Evolutionary conservation across 2,888 invertebrate species (phyloP).

Genomic region (Scrobipalpa atriplicella): DNA sequence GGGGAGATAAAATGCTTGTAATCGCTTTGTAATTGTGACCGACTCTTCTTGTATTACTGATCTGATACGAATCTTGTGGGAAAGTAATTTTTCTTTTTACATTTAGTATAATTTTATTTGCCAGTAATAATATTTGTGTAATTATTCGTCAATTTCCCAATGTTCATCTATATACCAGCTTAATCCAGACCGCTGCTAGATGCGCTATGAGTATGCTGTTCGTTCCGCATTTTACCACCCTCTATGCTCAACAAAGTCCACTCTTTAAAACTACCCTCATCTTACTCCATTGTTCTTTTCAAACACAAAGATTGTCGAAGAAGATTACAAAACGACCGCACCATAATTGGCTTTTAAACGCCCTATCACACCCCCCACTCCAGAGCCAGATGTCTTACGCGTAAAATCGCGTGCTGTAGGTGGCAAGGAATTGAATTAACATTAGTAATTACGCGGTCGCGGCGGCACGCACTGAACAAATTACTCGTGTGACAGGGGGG

Average conservation of each 20-base stretch:
- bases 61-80: too few species aligned
- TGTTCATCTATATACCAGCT: too few species aligned
- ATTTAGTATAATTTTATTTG: too few species aligned
- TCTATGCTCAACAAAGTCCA: not conserved
- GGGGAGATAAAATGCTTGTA: slow-evolving; percentile 18
- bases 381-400: slow-evolving; percentile 7
- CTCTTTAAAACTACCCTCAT: not conserved
- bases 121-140: too few species aligned
- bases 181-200: too few species aligned
- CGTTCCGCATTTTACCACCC: too few species aligned
- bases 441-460: slow-evolving; percentile 42
- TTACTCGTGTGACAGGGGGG: slow-evolving; percentile 21
- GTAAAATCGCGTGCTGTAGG: slow-evolving; percentile 43
- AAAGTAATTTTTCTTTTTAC: too few species aligned
- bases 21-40: slow-evolving; percentile 17
- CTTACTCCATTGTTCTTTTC: not conserved
- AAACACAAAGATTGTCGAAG: slow-evolving; percentile 6
- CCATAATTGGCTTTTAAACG: slow-evolving; percentile 23
- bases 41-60: too few species aligned
- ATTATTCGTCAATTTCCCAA: too few species aligned
- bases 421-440: slow-evolving; percentile 51
- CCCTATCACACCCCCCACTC: slow-evolving; percentile 14
- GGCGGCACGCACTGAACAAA: slow-evolving; percentile 34
- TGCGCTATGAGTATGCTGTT: too few species aligned
- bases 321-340: not conserved